phyloP scores from a whole-genome alignment of 2,888 invertebrate genomes.

The Watsonalla binaria region DNA sequence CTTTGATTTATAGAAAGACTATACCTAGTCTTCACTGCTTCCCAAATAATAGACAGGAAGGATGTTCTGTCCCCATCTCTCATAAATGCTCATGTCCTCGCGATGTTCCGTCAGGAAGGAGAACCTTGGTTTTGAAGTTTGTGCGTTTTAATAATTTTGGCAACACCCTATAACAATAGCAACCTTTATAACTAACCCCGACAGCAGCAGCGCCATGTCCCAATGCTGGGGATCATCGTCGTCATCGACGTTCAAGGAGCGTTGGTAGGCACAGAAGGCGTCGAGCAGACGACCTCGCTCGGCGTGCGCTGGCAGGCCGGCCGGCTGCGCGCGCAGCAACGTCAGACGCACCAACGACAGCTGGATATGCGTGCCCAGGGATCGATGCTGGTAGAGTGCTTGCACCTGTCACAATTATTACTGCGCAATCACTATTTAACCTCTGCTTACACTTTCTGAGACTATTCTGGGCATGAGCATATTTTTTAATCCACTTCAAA shows the following conservation, averaged over 20 bases:
- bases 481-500: no score
- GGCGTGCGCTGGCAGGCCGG: conserved; percentile 79
- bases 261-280: conserved; percentile 86
- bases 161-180: no score
- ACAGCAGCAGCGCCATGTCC: conserved; percentile 88
- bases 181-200: conserved; percentile 73
- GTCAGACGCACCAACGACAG: conserved; percentile 84
- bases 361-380: conserved; percentile 82
- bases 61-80: no score
- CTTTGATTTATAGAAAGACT: no score
- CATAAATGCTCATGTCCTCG: no score
- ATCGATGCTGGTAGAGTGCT: conserved; percentile 87
- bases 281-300: conserved; percentile 84
- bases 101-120: no score
- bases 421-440: neutral
- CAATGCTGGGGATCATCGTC: conserved; percentile 86
- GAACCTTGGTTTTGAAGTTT: no score
- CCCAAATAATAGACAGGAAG: no score
- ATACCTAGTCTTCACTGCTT: no score
- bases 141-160: no score
- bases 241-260: conserved; percentile 80
- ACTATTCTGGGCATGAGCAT: no score
- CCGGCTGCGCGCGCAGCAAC: conserved; percentile 82
- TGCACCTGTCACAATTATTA: conserved; percentile 76
- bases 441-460: neutral